A percentile compares a stretch with the other conserved stretches of the same genome.
phyloP scores from a whole-genome alignment of 1,140 invertebrate species.

The Camponotus floridanus region DNA sequence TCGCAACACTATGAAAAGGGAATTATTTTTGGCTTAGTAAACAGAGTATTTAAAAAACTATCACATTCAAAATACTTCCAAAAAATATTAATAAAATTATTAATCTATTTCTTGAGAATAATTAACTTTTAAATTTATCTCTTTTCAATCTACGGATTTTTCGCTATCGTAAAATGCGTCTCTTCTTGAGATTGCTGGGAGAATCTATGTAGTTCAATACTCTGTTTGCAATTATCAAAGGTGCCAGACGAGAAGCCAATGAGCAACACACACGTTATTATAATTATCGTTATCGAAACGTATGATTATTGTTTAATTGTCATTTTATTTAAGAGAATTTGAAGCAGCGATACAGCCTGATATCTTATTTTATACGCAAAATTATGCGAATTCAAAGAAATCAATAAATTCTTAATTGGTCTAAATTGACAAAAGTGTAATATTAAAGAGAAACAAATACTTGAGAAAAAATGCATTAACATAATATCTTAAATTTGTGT shows the following conservation, averaged over 20 bases:
- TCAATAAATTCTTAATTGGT: background rate
- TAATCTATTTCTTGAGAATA: too few species aligned
- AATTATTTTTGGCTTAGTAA: too few species aligned
- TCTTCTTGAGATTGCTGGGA: slow-evolving; percentile 10
- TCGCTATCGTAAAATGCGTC: slow-evolving; percentile 48
- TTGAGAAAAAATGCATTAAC: background rate
- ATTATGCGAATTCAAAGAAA: background rate
- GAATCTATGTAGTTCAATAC: slow-evolving; percentile 52
- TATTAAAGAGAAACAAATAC: background rate
- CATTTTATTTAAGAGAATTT: slow-evolving; percentile 30
- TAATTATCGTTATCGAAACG: too few species aligned
- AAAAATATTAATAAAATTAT: too few species aligned
- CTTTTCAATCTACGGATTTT: slow-evolving; percentile 59
- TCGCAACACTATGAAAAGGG: too few species aligned
- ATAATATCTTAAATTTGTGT: background rate
- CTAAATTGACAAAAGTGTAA: background rate
- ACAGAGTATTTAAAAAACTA: too few species aligned
- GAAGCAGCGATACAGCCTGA: background rate
- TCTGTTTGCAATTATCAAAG: slow-evolving; percentile 51
- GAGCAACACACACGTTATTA: slow-evolving; percentile 36
- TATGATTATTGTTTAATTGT: slow-evolving; percentile 44
- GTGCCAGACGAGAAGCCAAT: slow-evolving; percentile 51
- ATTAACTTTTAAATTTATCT: background rate
- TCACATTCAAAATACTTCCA: too few species aligned
- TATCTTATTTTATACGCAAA: slow-evolving; percentile 14